Percentiles rank a stretch among this genome's conserved stretches.
phyloP scores from a whole-genome alignment of 2,888 invertebrate species.

The Aphrophora alni region DNA sequence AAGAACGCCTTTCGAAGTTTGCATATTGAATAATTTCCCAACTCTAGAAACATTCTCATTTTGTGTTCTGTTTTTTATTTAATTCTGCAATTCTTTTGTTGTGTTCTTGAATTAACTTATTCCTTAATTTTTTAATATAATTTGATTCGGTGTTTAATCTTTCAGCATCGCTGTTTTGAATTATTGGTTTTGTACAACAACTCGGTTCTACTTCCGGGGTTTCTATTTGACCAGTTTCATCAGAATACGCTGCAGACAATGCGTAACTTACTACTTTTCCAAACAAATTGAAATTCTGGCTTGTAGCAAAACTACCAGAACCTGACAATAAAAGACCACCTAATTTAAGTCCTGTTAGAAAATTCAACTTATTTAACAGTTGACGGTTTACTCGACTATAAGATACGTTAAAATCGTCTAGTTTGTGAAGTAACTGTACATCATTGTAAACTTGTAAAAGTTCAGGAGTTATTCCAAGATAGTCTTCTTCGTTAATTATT shows the following conservation, averaged over 20 bases:
- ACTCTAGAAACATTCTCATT: background rate
- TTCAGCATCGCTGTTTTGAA: background rate
- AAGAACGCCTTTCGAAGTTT: too few relatives aligned
- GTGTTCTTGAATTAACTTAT: background rate
- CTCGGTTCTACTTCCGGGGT: background rate
- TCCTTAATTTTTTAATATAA: background rate
- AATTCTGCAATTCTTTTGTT: background rate
- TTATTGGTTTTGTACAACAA: background rate
- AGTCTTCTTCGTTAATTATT: background rate
- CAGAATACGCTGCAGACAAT: background rate
- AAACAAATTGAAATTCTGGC: slow-evolving; percentile 27
- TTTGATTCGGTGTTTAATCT: background rate
- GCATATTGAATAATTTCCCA: background rate
- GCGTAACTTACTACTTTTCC: slow-evolving; percentile 12
- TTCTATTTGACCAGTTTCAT: background rate
- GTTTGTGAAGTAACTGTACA: slow-evolving; percentile 6
- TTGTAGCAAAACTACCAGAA: slow-evolving; percentile 24
- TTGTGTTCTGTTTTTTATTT: background rate
- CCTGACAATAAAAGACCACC: slow-evolving; percentile 14
- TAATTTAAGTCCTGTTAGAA: slow-evolving; percentile 28
- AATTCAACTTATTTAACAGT: slow-evolving; percentile 21
- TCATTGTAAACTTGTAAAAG: slow-evolving; percentile 20
- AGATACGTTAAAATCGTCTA: slow-evolving; percentile 16
- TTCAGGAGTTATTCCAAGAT: background rate
- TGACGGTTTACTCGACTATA: slow-evolving; percentile 13